These are phyloP conservation scores for Agrilus mali DNA, from an alignment of 2,888 invertebrate genomes.

Conservation along the genomic window DNA sequence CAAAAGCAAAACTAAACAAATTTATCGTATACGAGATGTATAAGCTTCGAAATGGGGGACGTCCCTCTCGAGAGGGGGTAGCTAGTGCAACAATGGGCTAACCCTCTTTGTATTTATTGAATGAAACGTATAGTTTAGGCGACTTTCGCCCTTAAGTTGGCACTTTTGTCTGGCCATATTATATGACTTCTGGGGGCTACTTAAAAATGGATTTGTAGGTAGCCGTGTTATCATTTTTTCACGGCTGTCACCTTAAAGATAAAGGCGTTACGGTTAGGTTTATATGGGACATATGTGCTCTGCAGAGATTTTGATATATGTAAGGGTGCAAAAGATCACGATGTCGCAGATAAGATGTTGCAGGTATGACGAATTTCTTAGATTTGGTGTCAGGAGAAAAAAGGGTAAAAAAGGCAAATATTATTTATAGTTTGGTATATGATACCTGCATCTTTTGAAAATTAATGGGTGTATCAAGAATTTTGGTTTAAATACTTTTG, in stretches of 20 bases:
- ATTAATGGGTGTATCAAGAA: too few relatives aligned
- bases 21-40: conserved; percentile 28
- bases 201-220: conserved; percentile 19
- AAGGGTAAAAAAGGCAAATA: too few relatives aligned
- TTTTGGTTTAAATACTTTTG: too few relatives aligned
- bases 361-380: too few relatives aligned
- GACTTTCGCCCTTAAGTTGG: conserved; percentile 23
- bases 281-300: conserved; percentile 12
- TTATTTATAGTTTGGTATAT: too few relatives aligned
- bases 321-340: too few relatives aligned
- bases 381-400: too few relatives aligned
- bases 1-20: conserved; percentile 28
- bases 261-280: conserved; percentile 28
- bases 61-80: conserved; percentile 30
- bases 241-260: conserved; percentile 30
- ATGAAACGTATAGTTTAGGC: conserved; percentile 28
- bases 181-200: conserved; percentile 17
- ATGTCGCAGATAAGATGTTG: too few relatives aligned
- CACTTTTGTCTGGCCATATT: conserved; percentile 8
- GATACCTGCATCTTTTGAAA: too few relatives aligned
- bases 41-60: conserved; percentile 26
- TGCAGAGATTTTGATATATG: too few relatives aligned
- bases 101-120: conserved; percentile 31
- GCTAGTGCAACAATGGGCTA: conserved; percentile 31
- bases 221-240: conserved; percentile 27